Evolutionary conservation across 2,888 invertebrate species (phyloP).

Genomic region (Steromphala cineraria): DNA sequence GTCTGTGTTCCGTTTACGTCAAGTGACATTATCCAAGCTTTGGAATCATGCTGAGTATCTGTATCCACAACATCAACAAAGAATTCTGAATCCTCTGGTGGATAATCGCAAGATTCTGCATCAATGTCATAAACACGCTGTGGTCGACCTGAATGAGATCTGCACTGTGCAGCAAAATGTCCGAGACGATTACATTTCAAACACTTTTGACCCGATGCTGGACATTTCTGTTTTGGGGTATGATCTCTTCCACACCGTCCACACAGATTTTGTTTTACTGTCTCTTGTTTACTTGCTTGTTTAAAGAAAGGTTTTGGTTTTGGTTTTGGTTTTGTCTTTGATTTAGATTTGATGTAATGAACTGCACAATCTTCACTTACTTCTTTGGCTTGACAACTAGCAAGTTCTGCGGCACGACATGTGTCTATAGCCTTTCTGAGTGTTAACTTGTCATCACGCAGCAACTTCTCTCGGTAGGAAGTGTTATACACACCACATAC

Average conservation of each 20-base stretch:
- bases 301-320: no score
- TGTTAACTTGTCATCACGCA: neutral
- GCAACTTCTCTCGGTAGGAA: neutral
- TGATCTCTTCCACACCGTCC: neutral
- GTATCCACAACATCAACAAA: no score
- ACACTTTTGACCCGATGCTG: constrained; percentile 18
- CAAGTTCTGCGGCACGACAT: no score
- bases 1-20: constrained; percentile 13
- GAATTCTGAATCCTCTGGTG: no score
- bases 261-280: neutral
- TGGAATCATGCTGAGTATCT: no score
- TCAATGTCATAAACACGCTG: no score
- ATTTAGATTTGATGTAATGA: neutral
- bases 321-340: neutral
- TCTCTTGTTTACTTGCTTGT: neutral
- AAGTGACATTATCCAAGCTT: neutral
- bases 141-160: neutral
- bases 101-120: no score
- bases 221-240: constrained; percentile 2
- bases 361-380: neutral
- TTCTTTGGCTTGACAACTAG: neutral
- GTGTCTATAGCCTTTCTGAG: neutral
- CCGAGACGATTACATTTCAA: neutral
- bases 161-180: constrained; percentile 18
- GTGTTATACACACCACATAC: neutral